A percentile compares a stretch with the other conserved stretches of the same genome.
phyloP scores from a whole-genome alignment of 92 coral and sea anemone genomes.

The Blastomussa wellsi region DNA sequence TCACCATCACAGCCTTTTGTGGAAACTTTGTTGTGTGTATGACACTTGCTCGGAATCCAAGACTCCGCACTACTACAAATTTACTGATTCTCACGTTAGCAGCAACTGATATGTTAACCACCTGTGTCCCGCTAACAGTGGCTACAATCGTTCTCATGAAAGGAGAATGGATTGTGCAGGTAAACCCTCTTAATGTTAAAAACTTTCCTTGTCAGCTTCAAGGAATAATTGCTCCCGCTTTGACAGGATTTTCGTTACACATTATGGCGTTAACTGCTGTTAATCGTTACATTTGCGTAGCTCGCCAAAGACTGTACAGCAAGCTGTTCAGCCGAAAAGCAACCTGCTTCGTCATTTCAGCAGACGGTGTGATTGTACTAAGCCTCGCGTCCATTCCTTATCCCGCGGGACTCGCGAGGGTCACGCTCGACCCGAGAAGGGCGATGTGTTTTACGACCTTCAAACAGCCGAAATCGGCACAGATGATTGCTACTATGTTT shows the following conservation, averaged over 20 bases:
- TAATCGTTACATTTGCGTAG: conserved; percentile 64
- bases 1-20: conserved; percentile 14
- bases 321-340: conserved; percentile 37
- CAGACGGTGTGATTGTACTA: conserved; percentile 9
- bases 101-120: conserved; percentile 19
- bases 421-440: conserved; percentile 52
- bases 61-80: conserved; percentile 30
- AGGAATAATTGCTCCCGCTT: conserved; percentile 43
- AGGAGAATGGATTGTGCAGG: conserved; percentile 20
- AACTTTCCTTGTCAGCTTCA: conserved; percentile 51
- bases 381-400: conserved; percentile 19
- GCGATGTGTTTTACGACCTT: conserved; percentile 47
- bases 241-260: conserved; percentile 64
- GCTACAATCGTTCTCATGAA: conserved; percentile 34
- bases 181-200: conserved; percentile 5
- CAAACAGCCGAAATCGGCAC: conserved; percentile 5
- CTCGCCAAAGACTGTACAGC: conserved; percentile 16
- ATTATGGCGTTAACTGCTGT: conserved; percentile 63
- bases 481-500: conserved; percentile 15
- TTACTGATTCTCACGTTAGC: conserved; percentile 18
- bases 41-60: conserved; percentile 22
- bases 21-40: conserved; percentile 33
- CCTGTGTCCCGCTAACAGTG: conserved; percentile 18
- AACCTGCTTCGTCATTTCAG: conserved; percentile 22
- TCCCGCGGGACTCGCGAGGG: conserved; percentile 39